Conservation (phyloP, 2,113 vertebrate genomes). For the Myotis yumanensis region DNA sequence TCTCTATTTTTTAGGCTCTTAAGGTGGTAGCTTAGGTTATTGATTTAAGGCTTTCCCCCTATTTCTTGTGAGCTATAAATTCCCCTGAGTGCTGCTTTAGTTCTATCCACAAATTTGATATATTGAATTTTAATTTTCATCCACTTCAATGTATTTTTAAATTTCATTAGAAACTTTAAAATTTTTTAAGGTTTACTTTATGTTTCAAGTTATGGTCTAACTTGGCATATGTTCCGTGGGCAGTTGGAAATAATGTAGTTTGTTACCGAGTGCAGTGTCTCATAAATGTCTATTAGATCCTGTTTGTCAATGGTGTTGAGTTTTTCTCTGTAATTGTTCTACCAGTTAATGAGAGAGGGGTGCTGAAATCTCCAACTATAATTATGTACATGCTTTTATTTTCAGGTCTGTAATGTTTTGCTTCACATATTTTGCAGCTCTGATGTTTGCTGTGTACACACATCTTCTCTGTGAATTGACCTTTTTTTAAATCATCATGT, state of each 20-base stretch:
- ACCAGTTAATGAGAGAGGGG: not conserved
- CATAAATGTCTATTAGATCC: not conserved
- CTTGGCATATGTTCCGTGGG: not conserved
- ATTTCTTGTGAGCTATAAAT: not conserved
- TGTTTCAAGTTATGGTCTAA: not conserved
- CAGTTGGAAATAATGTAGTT: not conserved
- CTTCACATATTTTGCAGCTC: not conserved
- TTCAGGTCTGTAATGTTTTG: not conserved
- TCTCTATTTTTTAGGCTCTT: not conserved
- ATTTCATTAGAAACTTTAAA: not conserved
- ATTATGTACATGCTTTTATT: not conserved
- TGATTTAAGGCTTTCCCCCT: not conserved
- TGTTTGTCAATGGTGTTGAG: not conserved
- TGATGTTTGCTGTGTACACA: not conserved
- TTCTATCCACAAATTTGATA: not conserved
- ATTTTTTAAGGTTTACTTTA: not conserved
- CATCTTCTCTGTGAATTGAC: not conserved
- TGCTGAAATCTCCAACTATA: not conserved
- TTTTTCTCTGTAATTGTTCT: not conserved
- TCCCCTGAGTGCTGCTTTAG: not conserved
- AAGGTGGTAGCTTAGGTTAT: not conserved
- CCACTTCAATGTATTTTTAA: not conserved
- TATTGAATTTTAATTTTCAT: not conserved
- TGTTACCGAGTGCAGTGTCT: not conserved
- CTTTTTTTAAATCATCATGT: not conserved